Conservation (phyloP, 2,113 vertebrate genomes). For the Oreotrochilus melanogaster region DNA sequence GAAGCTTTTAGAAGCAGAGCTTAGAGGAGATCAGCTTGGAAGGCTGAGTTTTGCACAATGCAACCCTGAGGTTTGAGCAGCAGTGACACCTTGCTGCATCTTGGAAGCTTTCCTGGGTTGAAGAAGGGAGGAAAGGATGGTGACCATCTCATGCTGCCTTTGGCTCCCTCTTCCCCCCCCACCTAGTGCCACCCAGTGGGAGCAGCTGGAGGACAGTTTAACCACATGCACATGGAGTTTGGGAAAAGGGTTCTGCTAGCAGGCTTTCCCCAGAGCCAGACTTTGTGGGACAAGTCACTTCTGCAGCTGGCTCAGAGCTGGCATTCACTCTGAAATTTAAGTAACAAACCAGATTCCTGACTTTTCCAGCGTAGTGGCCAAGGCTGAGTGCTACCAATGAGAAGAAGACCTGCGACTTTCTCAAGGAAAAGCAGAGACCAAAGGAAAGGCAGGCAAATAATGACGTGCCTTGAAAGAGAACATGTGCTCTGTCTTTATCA, state of each 20-base stretch:
- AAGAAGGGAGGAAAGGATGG: neutral
- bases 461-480: neutral
- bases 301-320: neutral
- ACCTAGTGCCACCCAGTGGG: neutral
- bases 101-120: neutral
- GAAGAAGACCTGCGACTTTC: neutral
- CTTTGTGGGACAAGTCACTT: neutral
- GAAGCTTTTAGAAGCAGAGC: neutral
- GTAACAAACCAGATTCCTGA: neutral
- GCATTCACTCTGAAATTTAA: neutral
- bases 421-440: neutral
- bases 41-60: neutral
- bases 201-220: neutral
- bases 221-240: neutral
- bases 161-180: neutral
- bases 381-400: neutral
- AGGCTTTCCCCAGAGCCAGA: neutral
- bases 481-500: neutral
- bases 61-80: neutral
- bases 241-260: neutral
- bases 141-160: neutral
- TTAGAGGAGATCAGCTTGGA: neutral
- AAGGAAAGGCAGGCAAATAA: slow-evolving; percentile 6
- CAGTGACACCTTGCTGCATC: neutral
- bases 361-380: neutral